Evolutionary conservation across 2,888 invertebrate genomes (phyloP), one percentile per base, ranked within the genome.

Genomic region (Drosophila vallismaia): DNA sequence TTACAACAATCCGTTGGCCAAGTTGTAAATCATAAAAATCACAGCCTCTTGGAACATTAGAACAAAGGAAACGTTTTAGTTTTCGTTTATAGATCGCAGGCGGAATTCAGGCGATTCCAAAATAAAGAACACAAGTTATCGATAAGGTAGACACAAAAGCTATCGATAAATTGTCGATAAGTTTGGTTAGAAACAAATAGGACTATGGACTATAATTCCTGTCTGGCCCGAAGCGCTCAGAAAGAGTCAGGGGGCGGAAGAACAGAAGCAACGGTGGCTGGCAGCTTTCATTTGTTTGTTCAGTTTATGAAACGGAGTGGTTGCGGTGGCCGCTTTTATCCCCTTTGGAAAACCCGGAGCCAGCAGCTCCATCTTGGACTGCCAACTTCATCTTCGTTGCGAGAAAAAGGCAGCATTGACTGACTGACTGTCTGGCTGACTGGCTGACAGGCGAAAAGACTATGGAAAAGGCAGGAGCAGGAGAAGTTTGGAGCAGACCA

Each of bases 371-470:
- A 49, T 73, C 58, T 50, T 55, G 53, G 58, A 57, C 79, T 74
- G 79, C 72, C 82, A 87, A 79, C 86, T 82, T 83, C 80, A 83
- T 88, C 82, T 83, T 86, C 80, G 77, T 86, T 79, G 57, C 78
- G 67, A 58, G 62, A 74, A 71, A 71, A 64, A 55, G 63, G 19
- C 24, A 44, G 46, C 62, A 46, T 56, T 50, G 40, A 58, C 51
- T 31, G 55, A 46, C 74, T 52, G 78, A 19, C 40, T 42, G 40
- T 9, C 36, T 36, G 36, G 10, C 8, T 33, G 5, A n/a, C n/a
- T 36, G 36, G n/a, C 36, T 36, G 36, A 56, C 77, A 64, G 78
- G 40, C 2, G 4, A 14, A 40, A 6, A 14, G 6, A 9, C 53
- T 28, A 60, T 58, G 59, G 48, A 52, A 4, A 33, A 24, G 50